Conservation (phyloP, 2,888 invertebrate species). For the Protophormia terraenovae region DNA sequence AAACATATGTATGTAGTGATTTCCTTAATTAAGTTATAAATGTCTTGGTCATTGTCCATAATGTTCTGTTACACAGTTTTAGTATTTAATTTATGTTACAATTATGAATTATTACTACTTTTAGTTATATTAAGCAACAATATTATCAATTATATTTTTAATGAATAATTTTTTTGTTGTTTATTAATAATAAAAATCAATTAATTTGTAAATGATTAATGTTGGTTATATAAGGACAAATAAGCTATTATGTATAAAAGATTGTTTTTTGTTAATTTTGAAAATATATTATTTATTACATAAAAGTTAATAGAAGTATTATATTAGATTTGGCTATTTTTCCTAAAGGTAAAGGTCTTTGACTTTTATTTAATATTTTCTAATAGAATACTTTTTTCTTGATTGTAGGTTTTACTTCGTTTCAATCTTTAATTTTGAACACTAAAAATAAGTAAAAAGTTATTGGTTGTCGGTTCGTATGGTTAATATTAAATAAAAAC, state of each 20-base stretch:
- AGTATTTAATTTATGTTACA: not conserved
- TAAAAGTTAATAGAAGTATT: no score
- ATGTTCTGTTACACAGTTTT: not conserved
- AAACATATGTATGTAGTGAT: not conserved
- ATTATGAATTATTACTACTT: not conserved
- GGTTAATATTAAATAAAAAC: no score
- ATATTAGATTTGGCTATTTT: no score
- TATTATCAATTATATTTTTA: not conserved
- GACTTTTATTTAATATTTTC: no score
- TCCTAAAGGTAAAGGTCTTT: no score
- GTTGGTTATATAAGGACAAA: no score
- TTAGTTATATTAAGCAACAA: not conserved
- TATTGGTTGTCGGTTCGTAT: no score
- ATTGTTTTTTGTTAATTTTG: not conserved
- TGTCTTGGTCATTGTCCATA: not conserved
- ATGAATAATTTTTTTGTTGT: not conserved
- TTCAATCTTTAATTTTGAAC: no score
- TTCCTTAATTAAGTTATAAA: slow-evolving; percentile 41
- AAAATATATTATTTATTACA: no score
- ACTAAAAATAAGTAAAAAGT: no score
- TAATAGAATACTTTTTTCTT: no score
- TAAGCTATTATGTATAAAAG: not conserved
- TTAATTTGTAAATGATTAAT: not conserved
- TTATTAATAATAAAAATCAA: slow-evolving; percentile 7
- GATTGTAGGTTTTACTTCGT: no score